These are phyloP conservation scores for Hypomecis punctinalis DNA, from an alignment of 2,888 invertebrate species.

Conservation along the genomic window DNA sequence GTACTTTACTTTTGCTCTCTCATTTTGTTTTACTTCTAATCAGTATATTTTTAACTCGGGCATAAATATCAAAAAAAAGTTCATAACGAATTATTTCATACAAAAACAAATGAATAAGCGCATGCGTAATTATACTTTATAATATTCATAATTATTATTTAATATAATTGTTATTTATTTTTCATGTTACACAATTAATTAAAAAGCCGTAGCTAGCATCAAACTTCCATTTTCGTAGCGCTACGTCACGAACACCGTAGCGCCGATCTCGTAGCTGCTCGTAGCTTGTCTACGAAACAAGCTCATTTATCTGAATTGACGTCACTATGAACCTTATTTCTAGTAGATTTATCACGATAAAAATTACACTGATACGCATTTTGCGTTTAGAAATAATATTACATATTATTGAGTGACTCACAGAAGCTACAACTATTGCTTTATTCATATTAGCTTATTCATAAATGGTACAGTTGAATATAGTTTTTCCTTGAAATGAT, in stretches of 20 bases:
- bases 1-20: no score
- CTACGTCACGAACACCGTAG: conserved; percentile 15
- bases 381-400: neutral
- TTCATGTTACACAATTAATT: no score
- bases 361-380: neutral
- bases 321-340: conserved; percentile 4
- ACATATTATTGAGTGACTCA: conserved; percentile 4
- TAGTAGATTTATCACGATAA: neutral
- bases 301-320: conserved; percentile 14
- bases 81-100: no score
- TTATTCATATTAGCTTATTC: conserved; percentile 40
- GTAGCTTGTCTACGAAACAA: conserved; percentile 22
- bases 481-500: conserved; percentile 57
- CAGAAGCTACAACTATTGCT: conserved; percentile 3
- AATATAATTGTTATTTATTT: no score
- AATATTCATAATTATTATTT: no score
- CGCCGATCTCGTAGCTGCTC: conserved; percentile 7
- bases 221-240: conserved; percentile 14
- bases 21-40: no score
- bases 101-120: no score
- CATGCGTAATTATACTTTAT: no score
- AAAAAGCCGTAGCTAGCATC: neutral
- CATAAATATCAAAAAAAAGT: no score
- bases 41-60: no score
- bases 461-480: conserved; percentile 42